Conservation (phyloP, 2,113 vertebrate genomes). For the Pseudorectes ferrugineus region DNA sequence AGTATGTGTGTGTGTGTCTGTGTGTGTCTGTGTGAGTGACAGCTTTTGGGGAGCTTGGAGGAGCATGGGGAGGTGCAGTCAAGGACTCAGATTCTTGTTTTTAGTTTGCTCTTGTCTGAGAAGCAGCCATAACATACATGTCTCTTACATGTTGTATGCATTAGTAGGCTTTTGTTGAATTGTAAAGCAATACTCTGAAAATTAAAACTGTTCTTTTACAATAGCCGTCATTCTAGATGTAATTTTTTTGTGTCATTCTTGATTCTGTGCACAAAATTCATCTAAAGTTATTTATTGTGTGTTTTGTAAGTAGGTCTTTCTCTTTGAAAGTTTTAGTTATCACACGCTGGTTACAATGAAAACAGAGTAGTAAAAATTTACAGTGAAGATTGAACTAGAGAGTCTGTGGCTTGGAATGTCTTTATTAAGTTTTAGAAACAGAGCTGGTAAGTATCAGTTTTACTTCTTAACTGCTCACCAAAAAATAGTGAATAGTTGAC, state of each 20-base stretch:
- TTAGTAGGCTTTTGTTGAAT: background rate
- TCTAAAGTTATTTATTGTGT: background rate
- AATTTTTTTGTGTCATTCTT: background rate
- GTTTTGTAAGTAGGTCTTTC: background rate
- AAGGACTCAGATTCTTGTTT: background rate
- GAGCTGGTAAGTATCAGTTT: background rate
- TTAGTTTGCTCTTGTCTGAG: background rate
- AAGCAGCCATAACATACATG: background rate
- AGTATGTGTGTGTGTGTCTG: background rate
- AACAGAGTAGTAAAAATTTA: conserved; percentile 1
- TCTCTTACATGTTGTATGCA: background rate
- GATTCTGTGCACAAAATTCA: background rate
- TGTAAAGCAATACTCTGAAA: background rate
- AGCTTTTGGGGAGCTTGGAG: background rate
- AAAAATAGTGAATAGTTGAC: background rate
- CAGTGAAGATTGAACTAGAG: background rate
- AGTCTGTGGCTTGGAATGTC: background rate
- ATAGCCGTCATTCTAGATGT: background rate
- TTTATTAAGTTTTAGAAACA: conserved; percentile 18
- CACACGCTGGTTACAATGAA: conserved; percentile 2
- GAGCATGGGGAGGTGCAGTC: background rate
- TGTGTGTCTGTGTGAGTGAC: background rate
- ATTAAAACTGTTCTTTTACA: background rate
- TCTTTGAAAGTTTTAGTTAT: conserved; percentile 17
- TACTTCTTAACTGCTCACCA: background rate